Percentiles rank a stretch among this genome's conserved stretches.
Evolutionary conservation across 1,140 invertebrate genomes (phyloP).

Genomic region (Leptoteleia sp.): DNA sequence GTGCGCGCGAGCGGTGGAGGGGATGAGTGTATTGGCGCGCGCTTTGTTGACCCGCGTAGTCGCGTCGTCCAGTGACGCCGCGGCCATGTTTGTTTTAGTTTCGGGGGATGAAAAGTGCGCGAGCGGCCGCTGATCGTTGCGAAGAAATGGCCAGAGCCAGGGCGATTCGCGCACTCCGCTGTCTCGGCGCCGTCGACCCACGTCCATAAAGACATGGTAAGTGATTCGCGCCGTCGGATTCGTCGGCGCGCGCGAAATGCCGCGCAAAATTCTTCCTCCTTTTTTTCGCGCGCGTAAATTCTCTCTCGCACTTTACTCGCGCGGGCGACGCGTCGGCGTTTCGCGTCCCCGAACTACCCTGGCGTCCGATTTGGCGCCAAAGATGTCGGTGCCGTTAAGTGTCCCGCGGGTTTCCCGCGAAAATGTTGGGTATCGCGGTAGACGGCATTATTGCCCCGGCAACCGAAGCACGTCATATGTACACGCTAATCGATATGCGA

Average conservation of each 20-base stretch:
- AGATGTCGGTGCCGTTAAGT: no score
- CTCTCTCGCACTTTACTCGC: no score
- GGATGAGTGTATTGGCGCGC: conserved; percentile 37
- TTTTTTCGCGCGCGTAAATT: no score
- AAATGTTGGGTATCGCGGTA: conserved; percentile 10
- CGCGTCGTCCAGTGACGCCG: conserved; percentile 63
- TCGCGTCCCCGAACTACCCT: no score
- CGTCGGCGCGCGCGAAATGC: no score
- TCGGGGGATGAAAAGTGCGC: conserved; percentile 68
- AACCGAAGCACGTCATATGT: conserved; percentile 50
- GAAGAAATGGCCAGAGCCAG: conserved; percentile 35
- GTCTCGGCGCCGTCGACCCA: conserved; percentile 7
- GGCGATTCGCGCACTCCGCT: conserved; percentile 1
- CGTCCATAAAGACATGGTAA: background rate
- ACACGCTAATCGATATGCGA: conserved; percentile 61
- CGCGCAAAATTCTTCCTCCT: no score
- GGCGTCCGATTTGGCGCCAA: no score
- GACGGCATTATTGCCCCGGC: conserved; percentile 56
- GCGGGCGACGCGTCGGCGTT: no score
- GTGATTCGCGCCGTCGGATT: background rate
- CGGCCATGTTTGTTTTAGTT: conserved; percentile 70
- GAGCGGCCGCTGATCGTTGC: conserved; percentile 35
- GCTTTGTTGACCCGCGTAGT: conserved; percentile 59
- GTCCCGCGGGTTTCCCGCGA: conserved; percentile 43
- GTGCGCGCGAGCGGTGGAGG: conserved; percentile 2